Conservation (phyloP, 2,888 invertebrate species). For the Timema podura region DNA sequence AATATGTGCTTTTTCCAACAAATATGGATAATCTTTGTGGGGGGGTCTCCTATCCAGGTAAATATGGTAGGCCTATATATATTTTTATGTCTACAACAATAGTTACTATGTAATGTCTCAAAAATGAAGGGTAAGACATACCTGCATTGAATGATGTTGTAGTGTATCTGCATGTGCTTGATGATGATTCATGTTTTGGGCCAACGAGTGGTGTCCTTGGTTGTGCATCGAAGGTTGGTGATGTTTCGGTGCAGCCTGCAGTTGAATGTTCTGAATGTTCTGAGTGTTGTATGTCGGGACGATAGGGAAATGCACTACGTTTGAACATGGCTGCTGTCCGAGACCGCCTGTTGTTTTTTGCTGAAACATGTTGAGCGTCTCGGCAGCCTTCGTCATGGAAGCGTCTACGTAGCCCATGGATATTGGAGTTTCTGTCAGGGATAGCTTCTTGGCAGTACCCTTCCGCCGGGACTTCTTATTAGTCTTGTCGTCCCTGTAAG, state of each 20-base stretch:
- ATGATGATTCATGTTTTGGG: slow-evolving; percentile 22
- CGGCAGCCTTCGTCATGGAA: slow-evolving; percentile 15
- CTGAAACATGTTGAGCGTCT: slow-evolving; percentile 22
- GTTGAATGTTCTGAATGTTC: slow-evolving; percentile 22
- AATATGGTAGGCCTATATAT: no score
- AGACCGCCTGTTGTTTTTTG: slow-evolving; percentile 7
- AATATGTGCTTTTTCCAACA: no score
- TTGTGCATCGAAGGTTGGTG: slow-evolving; percentile 22
- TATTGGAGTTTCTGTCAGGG: slow-evolving; percentile 12
- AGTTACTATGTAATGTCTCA: no score
- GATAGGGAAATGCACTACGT: slow-evolving; percentile 24
- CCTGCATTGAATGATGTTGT: slow-evolving; percentile 7
- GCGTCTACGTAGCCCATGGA: slow-evolving; percentile 7
- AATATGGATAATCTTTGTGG: no score
- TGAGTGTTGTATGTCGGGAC: slow-evolving; percentile 22
- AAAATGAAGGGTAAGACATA: no score
- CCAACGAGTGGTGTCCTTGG: slow-evolving; percentile 16
- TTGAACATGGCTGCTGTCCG: background rate
- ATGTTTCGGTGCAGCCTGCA: slow-evolving; percentile 22
- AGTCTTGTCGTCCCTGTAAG: slow-evolving; percentile 16
- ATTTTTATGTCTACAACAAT: no score
- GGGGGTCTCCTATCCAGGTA: no score
- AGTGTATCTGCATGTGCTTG: slow-evolving; percentile 17
- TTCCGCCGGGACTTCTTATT: slow-evolving; percentile 26
- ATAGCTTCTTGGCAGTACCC: slow-evolving; percentile 27